Base-by-base conservation (phyloP, 2,888 invertebrate species). In the Pteria penguin region DNA sequence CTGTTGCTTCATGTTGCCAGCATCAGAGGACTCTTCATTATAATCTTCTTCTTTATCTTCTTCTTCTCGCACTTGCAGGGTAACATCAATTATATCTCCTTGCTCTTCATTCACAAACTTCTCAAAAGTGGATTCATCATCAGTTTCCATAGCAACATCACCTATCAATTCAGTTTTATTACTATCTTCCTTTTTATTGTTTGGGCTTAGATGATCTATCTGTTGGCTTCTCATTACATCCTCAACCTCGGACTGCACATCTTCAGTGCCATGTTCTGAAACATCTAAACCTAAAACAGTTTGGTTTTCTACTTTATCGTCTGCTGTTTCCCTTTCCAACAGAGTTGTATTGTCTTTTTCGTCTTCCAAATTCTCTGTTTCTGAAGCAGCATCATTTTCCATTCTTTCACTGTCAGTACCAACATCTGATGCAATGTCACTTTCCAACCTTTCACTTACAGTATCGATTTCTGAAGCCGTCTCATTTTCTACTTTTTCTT, bases 141-240 rank as follows among this genome's bases (percentile, higher is more conserved):
- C 65, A 18, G 36, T 8, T 5, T 65, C 65, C 63, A 22, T 36
- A 2, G 22, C 36, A 65, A 29, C 58, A 24, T 57, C 72, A 22
- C 29, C 31, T 32, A 22, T 22, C 8, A 27, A 5, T 26, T 61
- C 27, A 36, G 24, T 71, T 31, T 4, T 2, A 36, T 33, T 32
- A 66, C 36, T n/a, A 1, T 14, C 55, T 24, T 58, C 4, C 1
- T 27, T 11, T 61, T 27, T 27, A 24, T 24, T n/a, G 18, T 22
- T 29, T 27, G 8, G 29, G 8, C n/a, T 24, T 24, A 61, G 24
- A 27, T 61, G 29, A 2, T 27, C 29, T n/a, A 58, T 24, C 14
- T 27, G 27, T 29, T 61, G 26, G 26, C 4, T 62, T 29, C 22
- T 55, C 57, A 65, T 33, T 36, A 57, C 33, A 61, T n/a, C 54